Evolutionary conservation across 1,140 invertebrate species (phyloP), one percentile per base, ranked within the genome.

Genomic region (Drosophila sulfurigaster): DNA sequence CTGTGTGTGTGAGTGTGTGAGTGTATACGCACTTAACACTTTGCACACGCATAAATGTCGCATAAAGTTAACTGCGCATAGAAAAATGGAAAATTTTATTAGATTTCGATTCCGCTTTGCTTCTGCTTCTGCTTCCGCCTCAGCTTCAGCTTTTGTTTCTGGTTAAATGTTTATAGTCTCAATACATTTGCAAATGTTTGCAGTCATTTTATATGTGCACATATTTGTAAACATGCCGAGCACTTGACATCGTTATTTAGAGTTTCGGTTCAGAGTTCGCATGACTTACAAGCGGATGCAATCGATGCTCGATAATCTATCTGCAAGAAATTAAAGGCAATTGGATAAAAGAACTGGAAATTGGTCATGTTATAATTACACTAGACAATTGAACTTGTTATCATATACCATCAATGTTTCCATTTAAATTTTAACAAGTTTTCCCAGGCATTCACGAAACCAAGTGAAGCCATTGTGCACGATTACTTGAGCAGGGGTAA

Each of bases 31-130:
- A 81, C 78, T 81, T 81, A 81, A 79, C 79, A 81, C 79, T 75
- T 79, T 79, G 67, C 76, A 79, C 71, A 79, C 77, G 66, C 83
- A 80, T 82, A 88, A 88, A 75, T 89, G 85, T 88, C 85, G 75
- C 86, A 89, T 90, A 88, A 88, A 88, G 85, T 88, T 88, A 88
- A 88, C 81, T 75, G 85, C 65, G 78, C 85, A 85, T 89, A 81
- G 86, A 89, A 89, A 89, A 81, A 88, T 88, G 75, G 71, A 81
- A 89, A 88, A 79, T 88, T 88, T 85, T 88, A 88, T 88, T 85
- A 85, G 81, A 88, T 88, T 88, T 81, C 78, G 71, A 89, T 81
- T 78, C 78, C 75, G 46, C 68, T 69, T 67, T 79, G 32, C 15
- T 59, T 59, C 20, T 57, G 30, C 25, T 20, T 48, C 49, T 51